These are phyloP conservation scores for Pseudorectes ferrugineus DNA, from an alignment of 2,113 vertebrate species.

Conservation along the genomic window DNA sequence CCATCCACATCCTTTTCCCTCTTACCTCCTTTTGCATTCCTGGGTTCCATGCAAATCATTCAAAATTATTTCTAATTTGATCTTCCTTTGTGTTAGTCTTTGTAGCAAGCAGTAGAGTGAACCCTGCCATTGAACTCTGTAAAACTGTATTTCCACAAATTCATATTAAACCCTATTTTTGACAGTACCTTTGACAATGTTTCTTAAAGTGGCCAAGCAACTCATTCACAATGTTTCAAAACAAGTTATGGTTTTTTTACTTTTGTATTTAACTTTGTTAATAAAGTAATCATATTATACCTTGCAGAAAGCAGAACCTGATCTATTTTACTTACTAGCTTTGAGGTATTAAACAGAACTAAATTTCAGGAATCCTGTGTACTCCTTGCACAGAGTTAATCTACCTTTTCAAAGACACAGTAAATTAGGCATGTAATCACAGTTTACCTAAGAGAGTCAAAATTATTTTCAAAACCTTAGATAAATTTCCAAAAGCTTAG, in stretches of 20 bases:
- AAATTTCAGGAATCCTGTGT: neutral
- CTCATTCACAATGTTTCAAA: neutral
- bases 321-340: neutral
- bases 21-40: neutral
- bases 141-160: neutral
- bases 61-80: neutral
- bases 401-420: neutral
- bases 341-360: neutral
- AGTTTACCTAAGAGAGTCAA: neutral
- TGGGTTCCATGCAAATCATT: neutral
- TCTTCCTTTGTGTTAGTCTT: neutral
- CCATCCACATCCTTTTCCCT: neutral
- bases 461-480: neutral
- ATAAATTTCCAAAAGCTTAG: neutral
- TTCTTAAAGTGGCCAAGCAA: neutral
- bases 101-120: neutral
- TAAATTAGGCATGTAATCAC: neutral
- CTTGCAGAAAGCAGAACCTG: neutral
- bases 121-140: neutral
- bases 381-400: neutral
- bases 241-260: neutral
- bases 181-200: neutral
- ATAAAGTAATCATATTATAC: neutral
- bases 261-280: neutral
- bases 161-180: neutral